Percentiles rank a stretch among this genome's conserved stretches.
phyloP scores from a whole-genome alignment of 2,797 vertebrate species.

The Poecilia velifera region DNA sequence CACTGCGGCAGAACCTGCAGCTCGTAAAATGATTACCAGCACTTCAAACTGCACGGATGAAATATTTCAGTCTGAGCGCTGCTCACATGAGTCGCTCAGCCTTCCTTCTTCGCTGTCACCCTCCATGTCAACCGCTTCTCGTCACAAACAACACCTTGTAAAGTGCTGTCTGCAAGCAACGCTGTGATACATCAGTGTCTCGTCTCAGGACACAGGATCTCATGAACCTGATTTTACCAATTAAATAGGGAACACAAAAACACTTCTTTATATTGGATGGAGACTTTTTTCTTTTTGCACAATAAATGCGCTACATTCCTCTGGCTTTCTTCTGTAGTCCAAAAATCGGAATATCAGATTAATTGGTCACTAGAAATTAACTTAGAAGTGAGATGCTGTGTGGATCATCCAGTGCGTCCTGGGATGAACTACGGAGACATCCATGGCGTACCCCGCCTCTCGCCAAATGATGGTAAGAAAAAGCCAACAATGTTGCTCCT shows the following conservation, averaged over 20 bases:
- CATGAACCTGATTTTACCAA: conserved; percentile 17
- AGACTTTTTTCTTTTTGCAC: not conserved
- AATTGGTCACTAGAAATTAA: not conserved
- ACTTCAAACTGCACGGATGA: conserved; percentile 17
- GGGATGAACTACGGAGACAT: not conserved
- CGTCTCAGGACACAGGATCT: conserved; percentile 24
- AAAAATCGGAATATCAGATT: not conserved
- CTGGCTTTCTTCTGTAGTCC: not conserved
- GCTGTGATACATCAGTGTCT: conserved; percentile 30
- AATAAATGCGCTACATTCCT: not conserved
- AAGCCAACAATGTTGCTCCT: not conserved
- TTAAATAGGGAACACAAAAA: conserved; percentile 13
- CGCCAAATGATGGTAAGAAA: not conserved
- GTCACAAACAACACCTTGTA: conserved; percentile 27
- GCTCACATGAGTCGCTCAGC: conserved; percentile 40
- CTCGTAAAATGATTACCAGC: not conserved
- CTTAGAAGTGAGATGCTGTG: not conserved
- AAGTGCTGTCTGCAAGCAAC: conserved; percentile 12
- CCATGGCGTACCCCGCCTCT: not conserved
- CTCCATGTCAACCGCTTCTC: conserved; percentile 25
- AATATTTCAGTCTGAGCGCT: conserved; percentile 20
- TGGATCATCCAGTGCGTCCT: not conserved
- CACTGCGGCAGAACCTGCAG: conserved; percentile 8
- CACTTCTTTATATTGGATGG: conserved; percentile 1
- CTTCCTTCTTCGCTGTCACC: conserved; percentile 21